Evolutionary conservation across 1,140 invertebrate genomes (phyloP).

Genomic region (Melipona quadrifasciata): DNA sequence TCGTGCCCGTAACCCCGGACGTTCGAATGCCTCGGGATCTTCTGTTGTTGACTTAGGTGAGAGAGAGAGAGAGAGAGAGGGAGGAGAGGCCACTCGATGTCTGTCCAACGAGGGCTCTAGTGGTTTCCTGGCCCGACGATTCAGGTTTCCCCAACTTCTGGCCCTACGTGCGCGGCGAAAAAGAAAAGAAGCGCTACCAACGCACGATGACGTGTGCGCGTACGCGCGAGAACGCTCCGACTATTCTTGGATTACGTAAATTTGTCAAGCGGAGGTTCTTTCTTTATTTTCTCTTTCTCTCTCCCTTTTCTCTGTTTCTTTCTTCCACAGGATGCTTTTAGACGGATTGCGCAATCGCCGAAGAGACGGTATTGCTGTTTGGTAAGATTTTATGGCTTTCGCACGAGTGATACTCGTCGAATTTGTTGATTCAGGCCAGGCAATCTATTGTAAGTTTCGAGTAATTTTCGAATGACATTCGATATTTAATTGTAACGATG

Average conservation of each 20-base stretch:
- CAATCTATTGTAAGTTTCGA: not conserved
- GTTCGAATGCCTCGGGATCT: constrained; percentile 53
- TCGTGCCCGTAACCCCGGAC: constrained; percentile 59
- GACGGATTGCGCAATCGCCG: not conserved
- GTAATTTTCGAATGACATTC: not conserved
- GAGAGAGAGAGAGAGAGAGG: constrained; percentile 6
- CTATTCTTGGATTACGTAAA: constrained; percentile 31
- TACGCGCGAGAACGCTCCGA: not conserved
- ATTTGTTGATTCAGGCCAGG: not conserved
- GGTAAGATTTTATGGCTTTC: not conserved
- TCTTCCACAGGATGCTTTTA: not conserved
- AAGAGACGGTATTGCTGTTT: not conserved
- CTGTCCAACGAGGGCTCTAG: constrained; percentile 53
- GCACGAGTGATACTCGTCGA: not conserved
- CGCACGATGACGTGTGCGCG: constrained; percentile 27
- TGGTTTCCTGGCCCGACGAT: constrained; percentile 53
- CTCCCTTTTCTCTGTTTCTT: not conserved
- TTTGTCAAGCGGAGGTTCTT: not conserved
- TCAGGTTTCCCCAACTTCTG: constrained; percentile 49
- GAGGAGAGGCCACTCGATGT: constrained; percentile 63
- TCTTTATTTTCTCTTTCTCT: not conserved
- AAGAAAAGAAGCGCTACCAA: constrained; percentile 40
- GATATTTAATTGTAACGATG: not conserved
- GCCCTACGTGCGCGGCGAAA: constrained; percentile 4
- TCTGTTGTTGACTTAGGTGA: constrained; percentile 64